Conservation (phyloP, 2,797 vertebrate genomes). For the Avahi laniger region DNA sequence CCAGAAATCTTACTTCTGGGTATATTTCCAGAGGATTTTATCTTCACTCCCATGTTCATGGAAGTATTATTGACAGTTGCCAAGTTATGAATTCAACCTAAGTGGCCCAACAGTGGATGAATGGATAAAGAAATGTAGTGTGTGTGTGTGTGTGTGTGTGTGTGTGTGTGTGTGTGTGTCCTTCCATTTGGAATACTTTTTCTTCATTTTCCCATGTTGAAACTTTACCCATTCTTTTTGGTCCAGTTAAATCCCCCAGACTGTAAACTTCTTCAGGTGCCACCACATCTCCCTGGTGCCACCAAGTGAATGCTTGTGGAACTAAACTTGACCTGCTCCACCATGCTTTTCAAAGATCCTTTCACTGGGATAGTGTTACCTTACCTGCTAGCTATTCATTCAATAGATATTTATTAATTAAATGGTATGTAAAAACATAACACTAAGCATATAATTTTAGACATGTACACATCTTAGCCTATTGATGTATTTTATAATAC, state of each 20-base stretch:
- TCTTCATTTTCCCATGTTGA: neutral
- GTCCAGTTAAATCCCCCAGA: neutral
- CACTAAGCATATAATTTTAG: neutral
- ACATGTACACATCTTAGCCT: neutral
- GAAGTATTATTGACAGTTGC: neutral
- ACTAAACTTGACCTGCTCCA: neutral
- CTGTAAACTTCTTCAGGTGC: neutral
- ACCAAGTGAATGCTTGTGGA: neutral
- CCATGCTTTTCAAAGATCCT: neutral
- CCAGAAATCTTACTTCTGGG: neutral
- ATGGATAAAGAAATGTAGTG: neutral
- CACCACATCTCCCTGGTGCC: neutral
- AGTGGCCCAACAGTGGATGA: neutral
- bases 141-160: too few species aligned
- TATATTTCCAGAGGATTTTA: neutral
- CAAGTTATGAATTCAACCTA: neutral
- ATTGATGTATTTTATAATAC: neutral
- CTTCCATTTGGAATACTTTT: neutral
- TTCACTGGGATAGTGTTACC: neutral
- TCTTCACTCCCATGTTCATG: neutral
- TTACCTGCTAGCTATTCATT: neutral
- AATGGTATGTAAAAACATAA: neutral
- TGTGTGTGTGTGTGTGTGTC: too few species aligned
- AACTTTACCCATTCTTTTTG: neutral
- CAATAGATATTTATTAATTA: neutral